Percentiles rank a stretch among this genome's conserved stretches.
phyloP scores from a whole-genome alignment of 2,888 invertebrate genomes.

The Proisotoma minuta region DNA sequence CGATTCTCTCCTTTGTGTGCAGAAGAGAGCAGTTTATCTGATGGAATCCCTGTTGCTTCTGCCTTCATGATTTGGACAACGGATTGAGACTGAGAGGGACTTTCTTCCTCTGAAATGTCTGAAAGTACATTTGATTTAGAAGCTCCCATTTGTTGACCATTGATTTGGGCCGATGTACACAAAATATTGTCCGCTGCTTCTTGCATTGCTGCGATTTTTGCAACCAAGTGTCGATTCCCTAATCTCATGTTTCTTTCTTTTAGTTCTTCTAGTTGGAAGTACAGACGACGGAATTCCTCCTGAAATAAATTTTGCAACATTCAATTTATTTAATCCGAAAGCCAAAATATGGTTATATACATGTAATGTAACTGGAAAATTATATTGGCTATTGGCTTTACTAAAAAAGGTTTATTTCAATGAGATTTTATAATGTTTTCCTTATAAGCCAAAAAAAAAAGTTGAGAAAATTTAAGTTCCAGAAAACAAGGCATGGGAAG shows the following conservation, averaged over 20 bases:
- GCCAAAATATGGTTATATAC: too few species aligned
- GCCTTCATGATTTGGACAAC: not conserved
- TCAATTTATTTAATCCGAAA: too few species aligned
- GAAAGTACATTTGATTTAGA: conserved; percentile 31
- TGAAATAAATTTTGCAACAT: too few species aligned
- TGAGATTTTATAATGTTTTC: too few species aligned
- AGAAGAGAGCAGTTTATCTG: not conserved
- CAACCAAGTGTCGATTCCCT: conserved; percentile 67
- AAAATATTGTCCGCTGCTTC: conserved; percentile 60
- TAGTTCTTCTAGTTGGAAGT: conserved; percentile 72
- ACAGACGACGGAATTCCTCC: conserved; percentile 78
- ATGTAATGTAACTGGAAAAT: too few species aligned
- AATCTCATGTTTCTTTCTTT: conserved; percentile 72
- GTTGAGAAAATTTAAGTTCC: too few species aligned
- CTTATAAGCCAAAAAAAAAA: too few species aligned
- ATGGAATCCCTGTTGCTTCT: conserved; percentile 11
- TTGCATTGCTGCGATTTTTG: conserved; percentile 75
- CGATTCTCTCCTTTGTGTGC: not conserved
- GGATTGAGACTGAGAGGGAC: conserved; percentile 28
- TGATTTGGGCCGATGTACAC: conserved; percentile 26
- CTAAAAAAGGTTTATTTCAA: too few species aligned
- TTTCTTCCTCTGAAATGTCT: conserved; percentile 22
- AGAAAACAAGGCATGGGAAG: too few species aligned
- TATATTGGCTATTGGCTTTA: too few species aligned
- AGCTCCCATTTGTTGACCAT: conserved; percentile 28